A percentile compares a stretch with the other conserved stretches of the same genome.
Evolutionary conservation across 2,113 vertebrate species (phyloP).

Genomic region (Lycaon pictus): DNA sequence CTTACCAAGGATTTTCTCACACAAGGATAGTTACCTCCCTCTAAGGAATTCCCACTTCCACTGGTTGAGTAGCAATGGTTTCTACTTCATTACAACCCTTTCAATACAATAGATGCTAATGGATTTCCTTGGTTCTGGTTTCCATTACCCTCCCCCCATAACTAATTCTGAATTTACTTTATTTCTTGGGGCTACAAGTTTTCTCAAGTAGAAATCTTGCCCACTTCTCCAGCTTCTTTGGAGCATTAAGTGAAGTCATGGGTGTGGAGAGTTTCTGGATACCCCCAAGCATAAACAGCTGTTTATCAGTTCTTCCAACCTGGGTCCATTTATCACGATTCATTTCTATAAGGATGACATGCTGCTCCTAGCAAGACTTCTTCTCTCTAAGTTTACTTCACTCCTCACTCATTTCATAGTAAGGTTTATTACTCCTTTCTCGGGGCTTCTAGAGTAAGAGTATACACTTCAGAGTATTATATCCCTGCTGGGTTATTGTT

Average conservation of each 20-base stretch:
- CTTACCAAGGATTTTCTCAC: background rate
- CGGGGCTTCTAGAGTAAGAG: background rate
- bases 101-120: background rate
- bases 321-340: background rate
- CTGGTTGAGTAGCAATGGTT: background rate
- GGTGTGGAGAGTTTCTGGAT: background rate
- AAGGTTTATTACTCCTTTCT: constrained; percentile 9
- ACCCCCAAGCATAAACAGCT: background rate
- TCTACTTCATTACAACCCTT: background rate
- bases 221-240: background rate
- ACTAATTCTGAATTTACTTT: background rate
- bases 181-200: background rate
- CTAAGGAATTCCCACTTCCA: background rate
- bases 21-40: background rate
- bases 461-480: background rate
- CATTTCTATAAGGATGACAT: background rate
- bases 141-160: background rate
- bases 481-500: background rate
- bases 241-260: background rate
- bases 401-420: background rate
- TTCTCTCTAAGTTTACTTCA: background rate
- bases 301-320: background rate
- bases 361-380: background rate
- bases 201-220: background rate
- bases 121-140: background rate